A percentile compares a stretch with the other conserved stretches of the same genome.
phyloP scores from a whole-genome alignment of 1,140 invertebrate species.

The Drosophila watanabei region DNA sequence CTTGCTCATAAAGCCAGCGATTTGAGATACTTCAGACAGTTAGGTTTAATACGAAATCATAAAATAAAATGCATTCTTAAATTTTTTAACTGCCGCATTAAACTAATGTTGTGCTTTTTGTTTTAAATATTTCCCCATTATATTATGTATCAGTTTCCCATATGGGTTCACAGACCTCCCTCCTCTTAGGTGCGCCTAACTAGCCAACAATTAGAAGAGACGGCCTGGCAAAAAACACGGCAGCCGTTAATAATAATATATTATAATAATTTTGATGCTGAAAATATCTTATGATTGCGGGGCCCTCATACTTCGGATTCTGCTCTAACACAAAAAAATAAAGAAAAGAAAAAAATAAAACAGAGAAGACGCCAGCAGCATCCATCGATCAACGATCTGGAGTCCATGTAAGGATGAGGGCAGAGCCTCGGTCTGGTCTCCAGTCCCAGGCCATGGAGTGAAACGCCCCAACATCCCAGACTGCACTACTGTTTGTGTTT shows the following conservation, averaged over 20 bases:
- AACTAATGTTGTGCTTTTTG: not conserved
- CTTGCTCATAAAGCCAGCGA: not conserved
- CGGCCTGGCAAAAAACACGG: constrained; percentile 53
- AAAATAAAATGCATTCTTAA: constrained; percentile 8
- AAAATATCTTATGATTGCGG: constrained; percentile 81
- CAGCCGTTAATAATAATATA: constrained; percentile 84
- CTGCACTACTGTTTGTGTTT: constrained; percentile 48
- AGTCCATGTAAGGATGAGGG: constrained; percentile 17
- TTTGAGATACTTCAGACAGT: not conserved
- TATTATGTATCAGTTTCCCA: not conserved
- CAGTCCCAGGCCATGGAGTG: constrained; percentile 46
- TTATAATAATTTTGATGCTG: constrained; percentile 85
- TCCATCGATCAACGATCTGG: constrained; percentile 70
- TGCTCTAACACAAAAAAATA: constrained; percentile 59
- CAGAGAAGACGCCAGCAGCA: constrained; percentile 57
- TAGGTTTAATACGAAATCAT: not conserved
- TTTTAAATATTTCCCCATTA: constrained; percentile 1
- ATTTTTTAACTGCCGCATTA: constrained; percentile 9
- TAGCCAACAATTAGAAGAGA: constrained; percentile 40
- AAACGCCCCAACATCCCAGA: constrained; percentile 67
- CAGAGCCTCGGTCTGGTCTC: constrained; percentile 28
- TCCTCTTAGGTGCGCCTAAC: constrained; percentile 31
- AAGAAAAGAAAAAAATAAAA: constrained; percentile 12
- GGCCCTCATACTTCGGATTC: constrained; percentile 28
- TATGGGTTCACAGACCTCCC: constrained; percentile 56